Base-by-base conservation (phyloP, 2,113 vertebrate species). In the Podilymbus podiceps region DNA sequence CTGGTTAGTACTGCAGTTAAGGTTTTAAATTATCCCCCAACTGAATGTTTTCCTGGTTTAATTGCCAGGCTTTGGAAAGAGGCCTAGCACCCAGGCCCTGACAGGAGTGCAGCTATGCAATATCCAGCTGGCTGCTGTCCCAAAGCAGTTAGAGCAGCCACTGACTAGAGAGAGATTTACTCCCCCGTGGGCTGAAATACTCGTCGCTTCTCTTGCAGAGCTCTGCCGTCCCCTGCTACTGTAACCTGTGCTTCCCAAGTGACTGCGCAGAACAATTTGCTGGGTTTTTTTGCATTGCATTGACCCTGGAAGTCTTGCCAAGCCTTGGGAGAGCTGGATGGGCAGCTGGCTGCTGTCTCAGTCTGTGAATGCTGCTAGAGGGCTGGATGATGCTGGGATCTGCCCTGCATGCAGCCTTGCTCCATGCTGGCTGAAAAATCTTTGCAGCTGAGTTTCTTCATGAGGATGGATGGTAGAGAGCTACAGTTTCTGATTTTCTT, bases 1-100 rank as follows among this genome's bases (percentile, higher is more conserved):
- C 88, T 96, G 88, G 62, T 89, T 94, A 91, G 74, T 38, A 62
- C 62, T 76, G 40, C 31, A 63, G 50, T 94, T 90, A 66, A 95
- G n/a, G 40, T 64, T 92, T 92, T 87, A 85, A 95, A 96, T 96
- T 93, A 97, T 92, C 40, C 72, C 85, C 58, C 46, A 95, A 4
- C 20, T 73, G 58, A 89, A 90, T 66, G n/a, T 85, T 89, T 90
- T 89, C 69, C 89, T 87, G 80, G 58, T 95, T 90, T 93, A 89
- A 95, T 82, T 96, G 76, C 92, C 90, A 96, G 92, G 60, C 66
- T 94, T 91, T 95, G 92, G 92, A 87, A 95, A 82, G 58, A 68
- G 69, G 77, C 92, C 92, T 86, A 72, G 89, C 77, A 81, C 86
- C 92, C 92, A 95, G 89, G 79, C 62, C 92, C 95, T 69, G 88